Base-by-base conservation (phyloP, 1,140 invertebrate genomes). In the Rhyacophila brunnea region DNA sequence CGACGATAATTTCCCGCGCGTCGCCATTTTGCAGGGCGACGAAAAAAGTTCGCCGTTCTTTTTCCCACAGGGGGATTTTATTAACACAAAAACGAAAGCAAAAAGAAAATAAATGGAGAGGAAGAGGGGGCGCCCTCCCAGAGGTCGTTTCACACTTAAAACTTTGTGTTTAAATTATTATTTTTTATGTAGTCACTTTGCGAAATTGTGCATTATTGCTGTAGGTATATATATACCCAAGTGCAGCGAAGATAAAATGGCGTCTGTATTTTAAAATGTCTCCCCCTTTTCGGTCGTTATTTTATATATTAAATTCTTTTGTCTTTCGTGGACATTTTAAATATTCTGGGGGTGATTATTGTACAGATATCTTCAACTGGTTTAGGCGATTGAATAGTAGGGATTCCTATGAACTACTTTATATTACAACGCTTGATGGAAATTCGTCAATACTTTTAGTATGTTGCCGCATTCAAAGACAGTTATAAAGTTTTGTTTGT, bases 81-180 rank as follows among this genome's bases (percentile, higher is more conserved):
- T 62, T 62, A 57, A 50, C 38, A 32, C 32, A 36, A 36, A 35
- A 50, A 36, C 17, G 35, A 9, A 17, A 52, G 23, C 56, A 63
- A 63, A 51, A 54, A 63, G 55, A 58, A 63, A 59, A 38, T 36
- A 17, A 23, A 58, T 15, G 15, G 43, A 44, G 45, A 52, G 15
- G 38, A 40, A 40, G 19, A 38, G 4, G 11, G 11, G 11, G 11
- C 4, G 5, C 54, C 19, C 10, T 13, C 60, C 54, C 54, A 7
- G 1, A 54, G 54, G 60, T 44, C 54, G 46, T 45, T 62, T 62
- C 60, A 58, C 54, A 62, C 60, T 62, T 62, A 62, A 47, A 63
- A 63, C 49, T 63, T 63, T 58, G 49, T 53, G 51, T 63, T 63
- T 63, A 63, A 63, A 63, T 63, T 63, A 63, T 63, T 63, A 63